Evolutionary conservation across 2,113 vertebrate species (phyloP).

Genomic region (Shinisaurus crocodilurus): DNA sequence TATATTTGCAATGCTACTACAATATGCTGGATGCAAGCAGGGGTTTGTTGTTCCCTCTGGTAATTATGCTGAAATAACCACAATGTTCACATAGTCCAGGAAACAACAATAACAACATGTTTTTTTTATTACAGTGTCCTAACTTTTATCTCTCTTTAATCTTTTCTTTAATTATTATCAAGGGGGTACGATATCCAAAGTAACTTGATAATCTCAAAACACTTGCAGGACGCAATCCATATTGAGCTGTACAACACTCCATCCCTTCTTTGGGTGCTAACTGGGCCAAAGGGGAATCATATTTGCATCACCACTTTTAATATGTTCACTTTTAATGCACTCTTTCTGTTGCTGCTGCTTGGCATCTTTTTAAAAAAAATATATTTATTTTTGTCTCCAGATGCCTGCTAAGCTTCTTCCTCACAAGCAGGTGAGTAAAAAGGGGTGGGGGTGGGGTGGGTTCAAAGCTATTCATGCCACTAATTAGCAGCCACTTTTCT

Average conservation of each 20-base stretch:
- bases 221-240: not conserved
- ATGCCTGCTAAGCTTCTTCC: conserved; percentile 16
- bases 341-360: not conserved
- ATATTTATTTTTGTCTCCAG: not conserved
- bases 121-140: not conserved
- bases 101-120: not conserved
- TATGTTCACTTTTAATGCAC: not conserved
- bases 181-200: not conserved
- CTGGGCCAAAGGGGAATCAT: not conserved
- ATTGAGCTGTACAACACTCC: not conserved
- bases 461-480: conserved; percentile 14
- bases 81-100: not conserved
- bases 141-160: not conserved
- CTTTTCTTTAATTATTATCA: too few species aligned
- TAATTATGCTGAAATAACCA: not conserved
- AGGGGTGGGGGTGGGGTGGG: not conserved
- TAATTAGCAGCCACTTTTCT: conserved; percentile 35
- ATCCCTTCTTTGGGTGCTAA: not conserved
- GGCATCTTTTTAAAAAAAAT: too few species aligned
- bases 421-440: conserved; percentile 35
- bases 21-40: not conserved
- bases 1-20: not conserved
- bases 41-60: not conserved
- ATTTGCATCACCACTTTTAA: not conserved
- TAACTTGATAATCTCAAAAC: not conserved